These are phyloP conservation scores for Acronicta leporina DNA, from an alignment of 2,888 invertebrate species.

Conservation along the genomic window DNA sequence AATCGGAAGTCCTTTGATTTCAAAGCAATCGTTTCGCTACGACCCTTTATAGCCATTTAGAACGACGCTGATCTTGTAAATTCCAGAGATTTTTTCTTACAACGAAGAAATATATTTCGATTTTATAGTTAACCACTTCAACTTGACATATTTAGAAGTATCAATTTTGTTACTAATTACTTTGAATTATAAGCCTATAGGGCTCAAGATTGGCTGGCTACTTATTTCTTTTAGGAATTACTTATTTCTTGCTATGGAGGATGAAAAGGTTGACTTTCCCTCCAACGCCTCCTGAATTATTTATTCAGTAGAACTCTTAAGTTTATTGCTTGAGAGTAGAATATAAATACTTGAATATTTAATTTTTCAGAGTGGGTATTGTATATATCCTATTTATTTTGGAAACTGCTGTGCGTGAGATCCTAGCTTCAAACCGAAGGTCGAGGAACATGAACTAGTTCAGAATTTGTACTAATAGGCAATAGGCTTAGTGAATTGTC, in stretches of 20 bases:
- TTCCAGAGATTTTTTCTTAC: slow-evolving; percentile 22
- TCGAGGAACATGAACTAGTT: too few species aligned
- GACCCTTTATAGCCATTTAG: slow-evolving; percentile 23
- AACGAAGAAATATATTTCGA: slow-evolving; percentile 18
- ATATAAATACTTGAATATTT: slow-evolving; percentile 68
- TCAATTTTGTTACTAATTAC: slow-evolving; percentile 53
- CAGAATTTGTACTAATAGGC: too few species aligned
- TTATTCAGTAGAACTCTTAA: slow-evolving; percentile 73
- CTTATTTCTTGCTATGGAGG: slow-evolving; percentile 67
- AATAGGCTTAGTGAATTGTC: too few species aligned
- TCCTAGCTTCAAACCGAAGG: too few species aligned
- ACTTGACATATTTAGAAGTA: slow-evolving; percentile 47
- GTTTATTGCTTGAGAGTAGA: slow-evolving; percentile 64
- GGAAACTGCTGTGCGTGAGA: neutral
- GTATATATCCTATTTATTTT: slow-evolving; percentile 31
- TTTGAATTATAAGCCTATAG: slow-evolving; percentile 38
- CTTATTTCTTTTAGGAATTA: slow-evolving; percentile 68
- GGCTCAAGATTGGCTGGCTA: slow-evolving; percentile 57
- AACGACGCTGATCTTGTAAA: slow-evolving; percentile 20
- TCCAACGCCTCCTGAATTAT: slow-evolving; percentile 75
- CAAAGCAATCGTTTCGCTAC: slow-evolving; percentile 45
- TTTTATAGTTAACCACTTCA: slow-evolving; percentile 37
- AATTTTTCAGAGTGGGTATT: slow-evolving; percentile 46
- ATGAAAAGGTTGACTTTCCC: slow-evolving; percentile 72
- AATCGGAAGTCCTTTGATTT: slow-evolving; percentile 41